Conservation (phyloP, 2,797 vertebrate genomes). For the Erethizon dorsatum region DNA sequence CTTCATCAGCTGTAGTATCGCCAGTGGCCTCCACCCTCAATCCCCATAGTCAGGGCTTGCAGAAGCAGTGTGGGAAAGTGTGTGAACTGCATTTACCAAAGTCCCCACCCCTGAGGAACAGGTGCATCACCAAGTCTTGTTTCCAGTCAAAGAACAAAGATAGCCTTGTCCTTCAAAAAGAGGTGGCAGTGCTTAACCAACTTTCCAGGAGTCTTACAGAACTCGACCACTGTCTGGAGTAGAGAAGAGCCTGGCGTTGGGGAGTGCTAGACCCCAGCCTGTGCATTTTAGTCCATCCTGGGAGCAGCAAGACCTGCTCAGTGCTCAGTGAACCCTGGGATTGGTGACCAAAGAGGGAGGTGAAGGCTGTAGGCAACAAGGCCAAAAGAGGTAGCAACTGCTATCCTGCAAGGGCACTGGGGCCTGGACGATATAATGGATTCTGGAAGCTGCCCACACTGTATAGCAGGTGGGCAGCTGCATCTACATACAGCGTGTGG, state of each 20-base stretch:
- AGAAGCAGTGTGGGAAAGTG: not conserved
- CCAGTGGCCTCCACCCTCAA: not conserved
- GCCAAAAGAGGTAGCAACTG: not conserved
- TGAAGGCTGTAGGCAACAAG: not conserved
- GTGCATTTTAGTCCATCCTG: not conserved
- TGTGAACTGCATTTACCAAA: not conserved
- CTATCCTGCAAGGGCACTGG: not conserved
- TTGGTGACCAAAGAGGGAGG: not conserved
- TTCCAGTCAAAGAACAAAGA: not conserved
- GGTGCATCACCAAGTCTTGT: not conserved
- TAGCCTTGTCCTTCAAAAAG: not conserved
- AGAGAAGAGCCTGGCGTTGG: not conserved
- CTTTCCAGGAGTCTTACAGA: not conserved
- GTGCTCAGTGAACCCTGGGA: not conserved
- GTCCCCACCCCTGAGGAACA: not conserved
- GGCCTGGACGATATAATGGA: not conserved
- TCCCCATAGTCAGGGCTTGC: not conserved
- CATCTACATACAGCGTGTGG: not conserved
- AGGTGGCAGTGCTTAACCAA: not conserved
- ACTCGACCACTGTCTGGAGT: not conserved
- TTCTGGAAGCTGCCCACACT: constrained; percentile 28
- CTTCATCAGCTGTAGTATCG: not conserved
- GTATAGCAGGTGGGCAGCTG: accelerated
- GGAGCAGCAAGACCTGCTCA: not conserved
- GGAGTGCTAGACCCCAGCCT: not conserved